Base-by-base conservation (phyloP, 2,888 invertebrate species). In the Amphipyra berbera region DNA sequence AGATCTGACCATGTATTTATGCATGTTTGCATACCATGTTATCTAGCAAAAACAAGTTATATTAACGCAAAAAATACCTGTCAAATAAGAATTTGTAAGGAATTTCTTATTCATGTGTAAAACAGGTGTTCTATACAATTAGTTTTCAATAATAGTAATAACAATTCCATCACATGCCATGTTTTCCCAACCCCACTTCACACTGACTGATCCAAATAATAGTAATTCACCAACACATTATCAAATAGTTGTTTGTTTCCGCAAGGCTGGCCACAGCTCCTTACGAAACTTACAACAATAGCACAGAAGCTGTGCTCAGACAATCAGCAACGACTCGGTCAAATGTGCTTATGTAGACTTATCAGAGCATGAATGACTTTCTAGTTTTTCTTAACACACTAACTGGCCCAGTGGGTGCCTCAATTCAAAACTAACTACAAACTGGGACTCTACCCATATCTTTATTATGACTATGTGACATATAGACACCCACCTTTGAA, bases 401-500 rank as follows among this genome's bases (percentile, higher is more conserved):
- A 78, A 76, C 70, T 72, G 63, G 49, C 52, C 62, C 46, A 77
- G 62, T 21, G 33, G 47, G 56, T 74, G 68, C 67, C 61, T 71
- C 57, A 68, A 64, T 61, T 61, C 68, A 61, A 58, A 56, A 44
- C 41, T 55, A 61, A 50, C 52, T 45, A 52, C 57, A 59, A 53
- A 58, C 65, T 63, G 42, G 52, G 59, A 59, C 55, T 75, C 45
- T 48, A 37, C 38, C 27, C 37, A 37, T 56, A 14, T 21, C 61
- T 60, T 57, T 59, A 67, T 55, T 68, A 69, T 74, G 63, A 58
- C 37, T 61, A 74, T 66, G 72, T 44, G 56, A 61, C 72, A 71
- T 47, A 61, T 61, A 50, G 64, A 61, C 65, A 91, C 90, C 87
- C 86, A 96, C 97, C 96, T 96, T 97, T 97, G 90, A 97, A 97